Evolutionary conservation across 2,888 invertebrate species (phyloP).

Genomic region (Archaeoteleia sp.): DNA sequence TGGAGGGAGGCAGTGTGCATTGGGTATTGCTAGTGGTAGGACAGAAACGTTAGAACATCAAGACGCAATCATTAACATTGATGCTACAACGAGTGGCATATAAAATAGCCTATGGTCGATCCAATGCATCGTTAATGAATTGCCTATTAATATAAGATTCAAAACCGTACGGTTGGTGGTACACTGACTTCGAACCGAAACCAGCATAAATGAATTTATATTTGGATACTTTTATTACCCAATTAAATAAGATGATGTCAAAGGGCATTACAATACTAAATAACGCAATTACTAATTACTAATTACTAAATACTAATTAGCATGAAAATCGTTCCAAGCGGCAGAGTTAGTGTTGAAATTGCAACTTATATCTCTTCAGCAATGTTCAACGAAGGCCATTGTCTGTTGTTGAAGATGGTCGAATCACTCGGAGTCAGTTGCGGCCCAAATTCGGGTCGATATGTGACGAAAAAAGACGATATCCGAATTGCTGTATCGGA

Average conservation of each 20-base stretch:
- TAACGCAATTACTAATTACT: no score
- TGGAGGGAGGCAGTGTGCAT: no score
- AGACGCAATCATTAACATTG: no score
- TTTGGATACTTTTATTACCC: slow-evolving; percentile 18
- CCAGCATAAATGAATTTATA: slow-evolving; percentile 36
- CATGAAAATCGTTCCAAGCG: slow-evolving; percentile 6
- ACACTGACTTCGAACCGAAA: slow-evolving; percentile 21
- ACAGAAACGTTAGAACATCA: no score
- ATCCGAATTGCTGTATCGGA: slow-evolving; percentile 49
- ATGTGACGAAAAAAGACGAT: slow-evolving; percentile 46
- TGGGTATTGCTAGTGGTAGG: no score
- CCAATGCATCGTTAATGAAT: slow-evolving; percentile 29
- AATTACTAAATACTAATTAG: no score
- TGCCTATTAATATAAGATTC: slow-evolving; percentile 18
- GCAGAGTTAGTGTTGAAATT: slow-evolving; percentile 6
- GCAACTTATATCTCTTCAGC: slow-evolving; percentile 2
- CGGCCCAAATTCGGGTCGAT: slow-evolving; percentile 45
- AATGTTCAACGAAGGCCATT: slow-evolving; percentile 59
- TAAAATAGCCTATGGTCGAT: slow-evolving; percentile 25
- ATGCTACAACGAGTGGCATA: no score
- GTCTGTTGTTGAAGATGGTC: slow-evolving; percentile 12
- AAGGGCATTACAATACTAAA: slow-evolving; percentile 21
- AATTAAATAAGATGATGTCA: slow-evolving; percentile 20
- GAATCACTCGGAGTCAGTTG: slow-evolving; percentile 8
- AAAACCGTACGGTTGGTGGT: slow-evolving; percentile 30